A percentile compares a stretch with the other conserved stretches of the same genome.
phyloP scores from a whole-genome alignment of 2,888 invertebrate genomes.

The Gari tellinella region DNA sequence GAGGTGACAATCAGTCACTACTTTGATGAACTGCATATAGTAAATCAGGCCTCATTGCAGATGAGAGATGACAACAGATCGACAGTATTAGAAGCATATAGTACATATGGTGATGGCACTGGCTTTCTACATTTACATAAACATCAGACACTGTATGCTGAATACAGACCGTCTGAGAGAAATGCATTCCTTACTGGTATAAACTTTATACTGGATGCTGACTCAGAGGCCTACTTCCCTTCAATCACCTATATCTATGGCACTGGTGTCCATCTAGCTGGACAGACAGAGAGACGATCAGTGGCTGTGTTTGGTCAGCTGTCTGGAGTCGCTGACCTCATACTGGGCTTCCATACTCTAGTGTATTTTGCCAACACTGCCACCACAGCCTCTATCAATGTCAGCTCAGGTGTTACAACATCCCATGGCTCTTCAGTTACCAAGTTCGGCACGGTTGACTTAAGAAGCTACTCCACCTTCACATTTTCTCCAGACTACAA shows the following conservation, averaged over 20 bases:
- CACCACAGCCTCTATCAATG: constrained; percentile 66
- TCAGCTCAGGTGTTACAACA: constrained; percentile 34
- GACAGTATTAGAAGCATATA: constrained; percentile 54
- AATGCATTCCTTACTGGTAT: constrained; percentile 70
- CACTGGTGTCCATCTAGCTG: constrained; percentile 56
- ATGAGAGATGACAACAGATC: constrained; percentile 44
- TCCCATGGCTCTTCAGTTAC: constrained; percentile 55
- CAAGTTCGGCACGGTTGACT: constrained; percentile 67
- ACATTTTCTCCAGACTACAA: constrained; percentile 62
- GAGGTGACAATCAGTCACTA: constrained; percentile 52
- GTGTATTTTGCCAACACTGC: constrained; percentile 62
- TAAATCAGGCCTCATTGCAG: constrained; percentile 67
- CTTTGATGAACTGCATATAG: constrained; percentile 73
- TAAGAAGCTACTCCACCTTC: constrained; percentile 65
- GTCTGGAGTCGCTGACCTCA: constrained; percentile 67
- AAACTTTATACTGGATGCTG: constrained; percentile 68
- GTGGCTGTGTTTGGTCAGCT: constrained; percentile 66
- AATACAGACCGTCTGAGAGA: constrained; percentile 63
- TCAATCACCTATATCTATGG: constrained; percentile 71
- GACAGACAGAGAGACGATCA: constrained; percentile 62
- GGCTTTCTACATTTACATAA: constrained; percentile 68
- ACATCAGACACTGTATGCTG: constrained; percentile 61
- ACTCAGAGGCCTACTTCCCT: constrained; percentile 67
- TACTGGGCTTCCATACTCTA: constrained; percentile 66
- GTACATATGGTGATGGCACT: constrained; percentile 66